phyloP scores from a whole-genome alignment of 1,140 invertebrate genomes.

The Paralvinella palmiformis region DNA sequence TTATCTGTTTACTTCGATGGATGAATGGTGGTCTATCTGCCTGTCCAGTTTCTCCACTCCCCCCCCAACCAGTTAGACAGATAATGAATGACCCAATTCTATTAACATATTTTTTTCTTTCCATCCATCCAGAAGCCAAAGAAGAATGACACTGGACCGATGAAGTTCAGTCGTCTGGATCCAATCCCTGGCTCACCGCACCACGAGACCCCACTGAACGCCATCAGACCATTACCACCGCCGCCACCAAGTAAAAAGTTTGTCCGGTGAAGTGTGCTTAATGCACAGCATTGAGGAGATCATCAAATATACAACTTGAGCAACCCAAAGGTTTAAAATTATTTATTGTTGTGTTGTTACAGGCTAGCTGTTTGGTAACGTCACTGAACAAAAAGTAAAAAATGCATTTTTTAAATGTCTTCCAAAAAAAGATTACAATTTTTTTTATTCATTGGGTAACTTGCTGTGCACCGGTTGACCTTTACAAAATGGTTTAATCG shows the following conservation, averaged over 20 bases:
- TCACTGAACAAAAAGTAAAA: too few relatives aligned
- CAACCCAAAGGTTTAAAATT: too few relatives aligned
- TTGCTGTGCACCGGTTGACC: too few relatives aligned
- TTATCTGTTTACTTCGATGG: background rate
- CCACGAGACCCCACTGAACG: background rate
- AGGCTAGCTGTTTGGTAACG: too few relatives aligned
- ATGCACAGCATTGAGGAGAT: too few relatives aligned
- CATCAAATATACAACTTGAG: too few relatives aligned
- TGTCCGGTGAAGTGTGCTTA: background rate
- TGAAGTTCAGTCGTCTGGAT: background rate
- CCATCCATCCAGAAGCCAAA: background rate
- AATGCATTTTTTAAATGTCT: too few relatives aligned
- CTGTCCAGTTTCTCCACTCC: background rate
- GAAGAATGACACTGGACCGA: background rate
- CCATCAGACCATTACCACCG: background rate
- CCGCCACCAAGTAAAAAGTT: conserved; percentile 5
- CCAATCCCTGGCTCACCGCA: conserved; percentile 1
- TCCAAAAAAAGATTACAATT: too few relatives aligned
- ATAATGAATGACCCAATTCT: background rate
- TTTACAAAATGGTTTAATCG: too few relatives aligned
- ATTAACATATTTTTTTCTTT: too few relatives aligned
- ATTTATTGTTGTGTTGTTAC: too few relatives aligned
- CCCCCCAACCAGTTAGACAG: background rate
- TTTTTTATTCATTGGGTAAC: too few relatives aligned
- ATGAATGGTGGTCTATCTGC: background rate